phyloP scores from a whole-genome alignment of 1,140 invertebrate species.

The Dolichoris vasculosae region DNA sequence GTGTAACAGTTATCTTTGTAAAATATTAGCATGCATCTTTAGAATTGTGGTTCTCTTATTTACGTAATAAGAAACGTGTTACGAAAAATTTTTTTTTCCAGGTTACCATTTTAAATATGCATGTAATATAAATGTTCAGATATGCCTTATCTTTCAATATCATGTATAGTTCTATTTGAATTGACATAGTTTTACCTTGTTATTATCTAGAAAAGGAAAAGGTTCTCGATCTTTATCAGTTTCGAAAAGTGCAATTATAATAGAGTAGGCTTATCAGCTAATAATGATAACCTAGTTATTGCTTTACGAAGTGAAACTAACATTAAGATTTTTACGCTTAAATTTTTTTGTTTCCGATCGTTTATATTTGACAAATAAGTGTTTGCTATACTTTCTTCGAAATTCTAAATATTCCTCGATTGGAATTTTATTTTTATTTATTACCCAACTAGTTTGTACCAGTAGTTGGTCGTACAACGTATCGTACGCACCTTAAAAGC shows the following conservation, averaged over 20 bases:
- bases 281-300: constrained; percentile 28
- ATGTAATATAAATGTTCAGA: neutral
- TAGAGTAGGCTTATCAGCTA: constrained; percentile 16
- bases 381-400: neutral
- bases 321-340: constrained; percentile 6
- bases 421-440: neutral
- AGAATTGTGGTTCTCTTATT: too few species aligned
- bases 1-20: neutral
- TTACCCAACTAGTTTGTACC: neutral
- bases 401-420: neutral
- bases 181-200: constrained; percentile 37
- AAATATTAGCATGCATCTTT: neutral
- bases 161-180: constrained; percentile 10
- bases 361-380: neutral
- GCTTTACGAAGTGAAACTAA: constrained; percentile 10
- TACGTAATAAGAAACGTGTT: neutral
- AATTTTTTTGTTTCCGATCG: neutral
- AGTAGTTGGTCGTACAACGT: neutral
- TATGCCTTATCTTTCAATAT: constrained; percentile 2
- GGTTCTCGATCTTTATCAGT: constrained; percentile 28
- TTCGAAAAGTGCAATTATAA: constrained; percentile 32
- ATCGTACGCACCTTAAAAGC: neutral
- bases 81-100: neutral
- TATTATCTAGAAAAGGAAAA: constrained; percentile 42
- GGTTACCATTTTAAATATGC: neutral